phyloP scores from a whole-genome alignment of 2,888 invertebrate genomes.

The Epiperipatus broadwayi region DNA sequence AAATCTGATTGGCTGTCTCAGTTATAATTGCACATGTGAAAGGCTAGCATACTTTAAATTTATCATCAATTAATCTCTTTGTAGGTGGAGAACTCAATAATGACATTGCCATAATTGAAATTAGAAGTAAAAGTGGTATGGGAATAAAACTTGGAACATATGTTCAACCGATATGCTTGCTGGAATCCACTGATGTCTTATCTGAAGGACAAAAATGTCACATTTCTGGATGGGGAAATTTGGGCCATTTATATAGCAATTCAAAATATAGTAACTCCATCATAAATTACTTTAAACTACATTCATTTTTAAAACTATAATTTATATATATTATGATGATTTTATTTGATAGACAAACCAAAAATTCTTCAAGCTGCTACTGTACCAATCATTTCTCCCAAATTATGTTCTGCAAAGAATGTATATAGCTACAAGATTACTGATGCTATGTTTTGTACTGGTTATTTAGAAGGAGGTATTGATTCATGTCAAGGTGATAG shows the following conservation, averaged over 20 bases:
- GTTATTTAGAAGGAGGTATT: conserved; percentile 48
- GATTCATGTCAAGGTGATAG: conserved; percentile 68
- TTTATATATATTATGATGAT: no score
- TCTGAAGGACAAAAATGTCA: conserved; percentile 43
- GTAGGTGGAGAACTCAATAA: no score
- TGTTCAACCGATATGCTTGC: conserved; percentile 55
- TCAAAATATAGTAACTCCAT: no score
- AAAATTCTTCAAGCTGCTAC: conserved; percentile 44
- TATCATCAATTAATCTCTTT: no score
- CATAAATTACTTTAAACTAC: no score
- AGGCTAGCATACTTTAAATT: no score
- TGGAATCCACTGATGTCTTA: conserved; percentile 36
- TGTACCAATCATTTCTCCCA: conserved; percentile 44
- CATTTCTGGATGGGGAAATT: conserved; percentile 68
- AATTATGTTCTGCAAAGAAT: conserved; percentile 42
- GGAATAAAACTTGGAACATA: conserved; percentile 43
- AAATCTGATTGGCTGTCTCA: no score
- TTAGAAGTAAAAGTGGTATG: conserved; percentile 33
- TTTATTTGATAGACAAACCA: no score
- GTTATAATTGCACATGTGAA: no score
- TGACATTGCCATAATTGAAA: conserved; percentile 49
- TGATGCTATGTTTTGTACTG: conserved; percentile 60
- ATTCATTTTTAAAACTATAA: no score
- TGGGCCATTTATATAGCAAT: no score
- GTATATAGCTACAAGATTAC: conserved; percentile 45